Conservation (phyloP, 1,140 invertebrate species). For the Aphidius ervi region DNA sequence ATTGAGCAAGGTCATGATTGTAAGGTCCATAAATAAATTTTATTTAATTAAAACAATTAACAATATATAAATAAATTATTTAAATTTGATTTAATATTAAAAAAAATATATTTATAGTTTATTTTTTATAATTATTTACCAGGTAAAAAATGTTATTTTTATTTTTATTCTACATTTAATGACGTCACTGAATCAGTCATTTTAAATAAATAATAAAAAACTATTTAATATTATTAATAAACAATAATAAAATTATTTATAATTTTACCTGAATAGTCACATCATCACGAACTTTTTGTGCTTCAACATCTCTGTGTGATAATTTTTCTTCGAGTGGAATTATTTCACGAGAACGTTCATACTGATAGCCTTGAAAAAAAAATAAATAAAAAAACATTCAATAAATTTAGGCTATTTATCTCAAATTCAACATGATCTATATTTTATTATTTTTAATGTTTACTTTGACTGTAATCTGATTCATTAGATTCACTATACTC, state of each 20-base stretch:
- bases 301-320: slow-evolving; percentile 43
- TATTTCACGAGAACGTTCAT: slow-evolving; percentile 24
- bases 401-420: no score
- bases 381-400: slow-evolving; percentile 21
- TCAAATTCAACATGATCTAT: no score
- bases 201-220: not conserved
- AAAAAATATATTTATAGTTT: no score
- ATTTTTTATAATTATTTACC: no score
- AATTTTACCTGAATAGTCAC: slow-evolving; percentile 44
- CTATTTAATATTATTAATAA: not conserved
- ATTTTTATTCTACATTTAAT: not conserved
- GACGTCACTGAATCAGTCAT: slow-evolving; percentile 7
- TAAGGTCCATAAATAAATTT: no score
- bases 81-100: no score
- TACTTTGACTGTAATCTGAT: no score
- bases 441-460: no score
- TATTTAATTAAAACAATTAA: no score
- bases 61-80: no score
- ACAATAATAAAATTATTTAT: not conserved
- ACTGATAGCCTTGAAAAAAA: slow-evolving; percentile 41
- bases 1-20: no score
- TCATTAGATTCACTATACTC: not conserved
- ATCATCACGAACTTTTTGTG: slow-evolving; percentile 43
- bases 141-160: no score
- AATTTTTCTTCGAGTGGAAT: slow-evolving; percentile 17